A percentile compares a stretch with the other conserved stretches of the same genome.
Conservation (phyloP, 2,888 invertebrate genomes). For the Pimpla rufipes region DNA sequence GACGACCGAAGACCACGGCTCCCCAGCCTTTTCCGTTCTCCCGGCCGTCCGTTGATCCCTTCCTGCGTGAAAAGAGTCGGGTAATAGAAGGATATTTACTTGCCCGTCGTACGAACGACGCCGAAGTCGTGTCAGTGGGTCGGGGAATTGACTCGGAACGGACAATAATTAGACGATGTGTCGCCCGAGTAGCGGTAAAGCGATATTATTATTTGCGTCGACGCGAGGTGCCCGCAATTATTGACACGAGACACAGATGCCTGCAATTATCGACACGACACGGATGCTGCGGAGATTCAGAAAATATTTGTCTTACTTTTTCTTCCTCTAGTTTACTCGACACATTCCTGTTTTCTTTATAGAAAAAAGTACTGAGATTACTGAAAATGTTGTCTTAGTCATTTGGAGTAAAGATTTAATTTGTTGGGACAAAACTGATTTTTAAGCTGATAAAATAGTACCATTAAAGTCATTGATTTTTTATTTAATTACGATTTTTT, state of each 20-base stretch:
- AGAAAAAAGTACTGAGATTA: too few species aligned
- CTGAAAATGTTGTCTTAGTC: too few species aligned
- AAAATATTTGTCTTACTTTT: slow-evolving; percentile 13
- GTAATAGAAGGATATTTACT: background rate
- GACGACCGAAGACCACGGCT: slow-evolving; percentile 87
- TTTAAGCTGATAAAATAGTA: too few species aligned
- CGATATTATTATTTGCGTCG: slow-evolving; percentile 24
- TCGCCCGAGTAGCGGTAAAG: slow-evolving; percentile 57
- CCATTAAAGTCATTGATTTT: too few species aligned
- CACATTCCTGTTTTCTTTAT: background rate
- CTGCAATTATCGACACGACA: slow-evolving; percentile 34
- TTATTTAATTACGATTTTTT: too few species aligned
- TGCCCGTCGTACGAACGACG: background rate
- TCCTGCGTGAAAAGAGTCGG: slow-evolving; percentile 56
- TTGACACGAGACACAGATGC: slow-evolving; percentile 42
- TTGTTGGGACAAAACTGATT: too few species aligned
- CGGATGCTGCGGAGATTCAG: slow-evolving; percentile 31
- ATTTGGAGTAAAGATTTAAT: too few species aligned
- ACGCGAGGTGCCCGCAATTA: slow-evolving; percentile 46
- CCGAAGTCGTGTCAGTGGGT: slow-evolving; percentile 57
- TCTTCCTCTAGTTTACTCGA: background rate
- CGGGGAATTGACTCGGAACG: slow-evolving; percentile 58
- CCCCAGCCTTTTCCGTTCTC: slow-evolving; percentile 87
- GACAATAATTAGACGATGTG: slow-evolving; percentile 60
- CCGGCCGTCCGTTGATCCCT: slow-evolving; percentile 79